Conservation (phyloP, 2,113 vertebrate species). For the Hemicordylus capensis region DNA sequence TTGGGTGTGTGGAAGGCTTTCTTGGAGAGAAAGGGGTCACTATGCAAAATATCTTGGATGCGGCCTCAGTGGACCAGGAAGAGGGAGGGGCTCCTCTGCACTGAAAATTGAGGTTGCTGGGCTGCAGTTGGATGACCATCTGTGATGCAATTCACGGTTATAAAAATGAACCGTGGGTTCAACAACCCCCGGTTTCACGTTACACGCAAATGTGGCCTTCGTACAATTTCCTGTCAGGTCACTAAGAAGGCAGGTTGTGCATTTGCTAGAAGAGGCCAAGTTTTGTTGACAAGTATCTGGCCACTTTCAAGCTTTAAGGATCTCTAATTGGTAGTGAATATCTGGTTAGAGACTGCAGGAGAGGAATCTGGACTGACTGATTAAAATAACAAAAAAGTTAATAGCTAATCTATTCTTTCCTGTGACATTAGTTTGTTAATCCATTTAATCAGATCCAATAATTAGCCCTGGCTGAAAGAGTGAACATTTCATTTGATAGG, state of each 20-base stretch:
- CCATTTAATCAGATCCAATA: background rate
- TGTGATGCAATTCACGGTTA: too few relatives aligned
- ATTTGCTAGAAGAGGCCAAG: background rate
- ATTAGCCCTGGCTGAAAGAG: background rate
- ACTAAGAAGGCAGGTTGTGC: background rate
- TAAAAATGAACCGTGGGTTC: too few relatives aligned
- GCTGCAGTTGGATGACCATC: too few relatives aligned
- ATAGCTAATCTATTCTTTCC: constrained; percentile 23
- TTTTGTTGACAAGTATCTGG: background rate
- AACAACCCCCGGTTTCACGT: too few relatives aligned
- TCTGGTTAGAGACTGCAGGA: constrained; percentile 4
- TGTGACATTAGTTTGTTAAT: background rate
- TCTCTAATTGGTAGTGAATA: background rate
- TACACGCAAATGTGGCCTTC: too few relatives aligned
- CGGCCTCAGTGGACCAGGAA: too few relatives aligned
- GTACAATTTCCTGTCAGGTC: background rate
- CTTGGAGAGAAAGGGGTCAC: too few relatives aligned
- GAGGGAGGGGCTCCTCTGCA: too few relatives aligned
- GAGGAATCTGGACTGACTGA: background rate
- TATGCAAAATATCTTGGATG: too few relatives aligned
- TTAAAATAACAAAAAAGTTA: constrained; percentile 19
- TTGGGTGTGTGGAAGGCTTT: too few relatives aligned
- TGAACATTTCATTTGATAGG: background rate
- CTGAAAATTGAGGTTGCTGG: too few relatives aligned
- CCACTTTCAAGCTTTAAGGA: background rate